phyloP scores from a whole-genome alignment of 2,113 vertebrate genomes.

The Balaeniceps rex region DNA sequence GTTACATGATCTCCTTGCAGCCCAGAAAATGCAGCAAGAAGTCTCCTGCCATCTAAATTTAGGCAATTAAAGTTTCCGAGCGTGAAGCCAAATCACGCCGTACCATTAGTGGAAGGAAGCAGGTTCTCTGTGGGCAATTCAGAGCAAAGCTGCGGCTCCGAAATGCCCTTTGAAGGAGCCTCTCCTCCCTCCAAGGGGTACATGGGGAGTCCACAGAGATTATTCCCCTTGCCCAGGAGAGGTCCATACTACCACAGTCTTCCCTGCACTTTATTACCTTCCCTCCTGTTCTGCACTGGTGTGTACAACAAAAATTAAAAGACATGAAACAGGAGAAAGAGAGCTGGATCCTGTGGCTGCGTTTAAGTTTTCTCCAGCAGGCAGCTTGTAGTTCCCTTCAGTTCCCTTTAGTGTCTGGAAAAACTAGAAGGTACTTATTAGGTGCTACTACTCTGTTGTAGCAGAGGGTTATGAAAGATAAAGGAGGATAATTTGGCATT shows the following conservation, averaged over 20 bases:
- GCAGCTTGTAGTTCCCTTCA: background rate
- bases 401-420: background rate
- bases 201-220: background rate
- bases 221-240: background rate
- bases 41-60: background rate
- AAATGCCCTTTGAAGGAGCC: background rate
- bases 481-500: background rate
- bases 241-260: background rate
- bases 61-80: background rate
- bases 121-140: background rate
- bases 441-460: background rate
- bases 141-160: background rate
- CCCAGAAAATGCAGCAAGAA: background rate
- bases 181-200: background rate
- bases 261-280: background rate
- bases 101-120: background rate
- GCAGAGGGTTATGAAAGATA: background rate
- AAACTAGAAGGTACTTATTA: background rate
- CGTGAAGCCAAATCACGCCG: background rate
- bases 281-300: background rate
- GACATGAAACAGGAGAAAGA: background rate
- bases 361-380: background rate
- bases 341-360: background rate
- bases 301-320: background rate
- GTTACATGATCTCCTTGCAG: background rate